Base-by-base conservation (phyloP, 2,113 vertebrate genomes). In the Origma solitaria region DNA sequence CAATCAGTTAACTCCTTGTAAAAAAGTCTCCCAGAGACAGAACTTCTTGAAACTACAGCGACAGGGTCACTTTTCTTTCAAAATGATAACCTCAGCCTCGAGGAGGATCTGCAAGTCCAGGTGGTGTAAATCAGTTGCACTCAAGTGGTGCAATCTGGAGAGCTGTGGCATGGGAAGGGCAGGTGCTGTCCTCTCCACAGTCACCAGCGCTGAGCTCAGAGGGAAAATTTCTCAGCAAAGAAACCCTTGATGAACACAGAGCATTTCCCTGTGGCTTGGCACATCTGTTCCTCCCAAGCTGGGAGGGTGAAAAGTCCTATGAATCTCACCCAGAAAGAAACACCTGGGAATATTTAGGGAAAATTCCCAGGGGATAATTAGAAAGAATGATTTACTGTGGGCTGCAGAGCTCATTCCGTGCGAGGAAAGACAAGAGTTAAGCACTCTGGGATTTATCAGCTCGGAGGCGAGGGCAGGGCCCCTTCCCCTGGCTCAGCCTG, bases 1-100 rank as follows among this genome's bases (percentile, higher is more conserved):
- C 90, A 81, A 54, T 77, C 78, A n/a, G 68, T 90, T 78, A 40
- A 31, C 94, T 95, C 85, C 85, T 83, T 86, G 87, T 96, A 65
- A 95, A 91, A 71, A 68, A 61, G 37, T 44, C 68, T 86, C 66
- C n/a, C 21, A 31, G 90, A 94, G 92, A 86, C 79, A 61, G 44
- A 88, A 80, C n/a, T 79, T 83, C 35, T 70, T 60, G 90, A 86
- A 92, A 92, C 76, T 68, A 81, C 92, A 81, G 61, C 60, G 69
- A 75, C 42, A 53, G 65, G 56, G 76, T 93, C 80, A 27, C n/a
- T 81, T 77, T 68, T 51, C 82, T 33, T 53, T 44, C 33, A 69
- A 71, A 91, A 71, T 10, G 80, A 96, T 95, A 95, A 93, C 85
- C 85, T 49, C 31, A 47, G 72, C 76, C 44, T 75, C 13, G 10